Conservation (phyloP, 2,797 vertebrate species). For the Falco rusticolus region DNA sequence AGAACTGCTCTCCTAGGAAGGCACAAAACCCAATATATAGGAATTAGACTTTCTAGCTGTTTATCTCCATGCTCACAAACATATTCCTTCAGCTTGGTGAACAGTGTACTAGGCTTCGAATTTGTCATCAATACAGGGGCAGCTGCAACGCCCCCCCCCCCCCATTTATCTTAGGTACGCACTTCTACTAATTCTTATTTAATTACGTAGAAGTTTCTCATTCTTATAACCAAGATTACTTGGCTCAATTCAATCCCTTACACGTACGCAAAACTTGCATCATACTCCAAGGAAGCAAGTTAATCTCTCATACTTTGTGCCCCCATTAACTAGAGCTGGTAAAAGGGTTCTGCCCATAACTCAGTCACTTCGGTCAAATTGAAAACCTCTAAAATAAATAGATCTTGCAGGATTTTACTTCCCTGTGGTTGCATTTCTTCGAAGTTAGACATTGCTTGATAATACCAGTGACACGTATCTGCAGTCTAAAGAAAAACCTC, state of each 20-base stretch:
- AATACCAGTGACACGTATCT: not conserved
- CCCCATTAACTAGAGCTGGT: not conserved
- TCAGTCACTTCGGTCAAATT: not conserved
- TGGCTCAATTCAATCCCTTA: not conserved
- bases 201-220: not conserved
- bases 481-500: not conserved
- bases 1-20: not conserved
- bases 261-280: not conserved
- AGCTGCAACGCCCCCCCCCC: not conserved
- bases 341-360: not conserved
- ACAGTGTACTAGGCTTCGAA: not conserved
- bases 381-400: not conserved
- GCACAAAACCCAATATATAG: not conserved
- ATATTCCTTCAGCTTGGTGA: not conserved
- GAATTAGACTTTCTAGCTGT: not conserved
- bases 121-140: not conserved
- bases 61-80: not conserved
- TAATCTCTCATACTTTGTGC: not conserved
- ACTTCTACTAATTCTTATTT: not conserved
- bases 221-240: not conserved
- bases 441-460: not conserved
- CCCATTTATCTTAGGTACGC: not conserved
- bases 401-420: not conserved
- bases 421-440: not conserved
- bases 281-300: not conserved